These are phyloP conservation scores for Porites australiensis DNA, from an alignment of 64 coral and sea anemone genomes.

Conservation along the genomic window DNA sequence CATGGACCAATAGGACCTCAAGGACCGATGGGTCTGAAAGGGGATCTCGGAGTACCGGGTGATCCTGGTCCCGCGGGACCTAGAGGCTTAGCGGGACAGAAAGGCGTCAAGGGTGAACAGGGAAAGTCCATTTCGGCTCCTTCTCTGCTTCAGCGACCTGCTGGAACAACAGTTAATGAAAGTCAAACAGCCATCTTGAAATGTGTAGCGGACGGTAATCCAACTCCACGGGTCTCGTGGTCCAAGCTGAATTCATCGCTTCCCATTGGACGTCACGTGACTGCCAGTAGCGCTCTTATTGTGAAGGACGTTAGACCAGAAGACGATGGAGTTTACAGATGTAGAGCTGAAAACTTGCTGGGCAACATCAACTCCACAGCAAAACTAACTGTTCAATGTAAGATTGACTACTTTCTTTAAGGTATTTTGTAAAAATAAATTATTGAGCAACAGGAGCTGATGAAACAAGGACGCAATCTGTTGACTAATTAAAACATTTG, in stretches of 20 bases:
- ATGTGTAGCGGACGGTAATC: constrained; percentile 49
- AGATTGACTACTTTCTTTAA: too few relatives aligned
- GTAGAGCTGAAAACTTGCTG: constrained; percentile 17
- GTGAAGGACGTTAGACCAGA: background rate
- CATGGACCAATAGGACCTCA: constrained; percentile 45
- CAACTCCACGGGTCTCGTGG: constrained; percentile 36
- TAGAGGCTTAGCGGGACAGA: constrained; percentile 25
- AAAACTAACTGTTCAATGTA: background rate
- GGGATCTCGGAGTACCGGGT: constrained; percentile 27
- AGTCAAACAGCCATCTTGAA: constrained; percentile 28
- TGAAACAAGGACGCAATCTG: too few relatives aligned
- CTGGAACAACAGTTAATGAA: constrained; percentile 20
- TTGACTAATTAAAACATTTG: too few relatives aligned
- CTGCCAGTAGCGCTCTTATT: background rate
- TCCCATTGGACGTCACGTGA: background rate
- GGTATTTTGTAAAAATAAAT: too few relatives aligned
- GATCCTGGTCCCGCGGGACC: constrained; percentile 47
- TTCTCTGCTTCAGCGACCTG: constrained; percentile 17
- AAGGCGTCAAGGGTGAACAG: constrained; percentile 38
- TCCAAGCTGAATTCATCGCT: constrained; percentile 4
- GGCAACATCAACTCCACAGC: background rate
- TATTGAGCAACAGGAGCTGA: too few relatives aligned
- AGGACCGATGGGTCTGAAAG: constrained; percentile 26
- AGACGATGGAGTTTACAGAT: constrained; percentile 50
- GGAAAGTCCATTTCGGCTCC: constrained; percentile 43